Percentiles rank a stretch among this genome's conserved stretches.
These are phyloP conservation scores for Muscina levida DNA, from an alignment of 2,888 invertebrate genomes.

Conservation along the genomic window DNA sequence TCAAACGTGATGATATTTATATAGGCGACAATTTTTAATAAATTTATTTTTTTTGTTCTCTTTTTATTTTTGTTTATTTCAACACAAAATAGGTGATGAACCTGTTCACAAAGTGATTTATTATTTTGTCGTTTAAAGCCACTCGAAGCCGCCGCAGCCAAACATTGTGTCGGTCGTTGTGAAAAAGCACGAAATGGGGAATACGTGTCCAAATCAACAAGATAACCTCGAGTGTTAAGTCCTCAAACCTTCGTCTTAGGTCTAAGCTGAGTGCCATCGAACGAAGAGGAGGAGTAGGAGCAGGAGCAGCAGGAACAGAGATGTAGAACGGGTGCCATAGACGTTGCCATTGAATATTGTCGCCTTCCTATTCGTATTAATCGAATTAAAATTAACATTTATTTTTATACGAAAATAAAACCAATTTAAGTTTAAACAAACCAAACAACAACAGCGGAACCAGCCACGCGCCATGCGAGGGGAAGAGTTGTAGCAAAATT, in stretches of 20 bases:
- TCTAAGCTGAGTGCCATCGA: too few species aligned
- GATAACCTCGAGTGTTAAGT: too few species aligned
- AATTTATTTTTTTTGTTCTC: neutral
- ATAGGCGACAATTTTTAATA: neutral
- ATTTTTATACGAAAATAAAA: constrained; percentile 56
- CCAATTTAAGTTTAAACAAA: constrained; percentile 54
- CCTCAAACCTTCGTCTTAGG: too few species aligned
- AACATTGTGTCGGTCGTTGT: too few species aligned
- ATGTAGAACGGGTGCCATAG: neutral
- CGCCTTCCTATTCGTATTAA: constrained; percentile 39
- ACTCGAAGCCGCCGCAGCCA: neutral
- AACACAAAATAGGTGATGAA: constrained; percentile 26
- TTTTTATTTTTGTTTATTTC: too few species aligned
- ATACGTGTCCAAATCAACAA: neutral
- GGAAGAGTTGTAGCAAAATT: constrained; percentile 40
- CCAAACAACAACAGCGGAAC: constrained; percentile 31
- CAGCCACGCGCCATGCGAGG: neutral
- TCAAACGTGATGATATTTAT: neutral
- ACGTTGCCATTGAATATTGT: neutral
- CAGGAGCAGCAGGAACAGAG: too few species aligned
- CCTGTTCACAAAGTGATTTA: constrained; percentile 1
- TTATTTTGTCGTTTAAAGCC: neutral
- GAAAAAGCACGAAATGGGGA: neutral
- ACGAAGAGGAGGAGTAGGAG: too few species aligned
- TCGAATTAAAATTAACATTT: constrained; percentile 59